Percentiles rank a stretch among this genome's conserved stretches.
Conservation (phyloP, 2,888 invertebrate species). For the Synergus japonicus region DNA sequence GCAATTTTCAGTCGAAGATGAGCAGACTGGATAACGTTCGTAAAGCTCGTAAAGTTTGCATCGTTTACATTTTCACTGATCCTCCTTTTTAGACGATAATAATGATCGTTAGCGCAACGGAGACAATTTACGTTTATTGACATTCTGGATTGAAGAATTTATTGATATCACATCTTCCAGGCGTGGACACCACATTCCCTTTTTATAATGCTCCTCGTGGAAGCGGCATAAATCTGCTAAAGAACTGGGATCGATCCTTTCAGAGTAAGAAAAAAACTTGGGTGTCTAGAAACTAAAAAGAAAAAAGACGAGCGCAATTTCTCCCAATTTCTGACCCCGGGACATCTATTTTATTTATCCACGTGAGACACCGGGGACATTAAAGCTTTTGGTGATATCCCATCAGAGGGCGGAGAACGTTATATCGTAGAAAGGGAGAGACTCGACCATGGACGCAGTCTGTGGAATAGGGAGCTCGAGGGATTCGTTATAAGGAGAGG, state of each 20-base stretch:
- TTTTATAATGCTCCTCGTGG: neutral
- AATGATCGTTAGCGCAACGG: neutral
- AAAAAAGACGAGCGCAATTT: conserved; percentile 69
- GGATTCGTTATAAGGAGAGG: conserved; percentile 45
- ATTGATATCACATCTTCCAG: neutral
- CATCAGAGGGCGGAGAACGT: conserved; percentile 41
- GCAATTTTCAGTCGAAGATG: conserved; percentile 26
- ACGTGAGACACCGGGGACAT: conserved; percentile 65
- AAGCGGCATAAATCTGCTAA: neutral
- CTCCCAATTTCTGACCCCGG: conserved; percentile 73
- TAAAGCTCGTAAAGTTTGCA: conserved; percentile 13
- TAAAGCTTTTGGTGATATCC: conserved; percentile 57
- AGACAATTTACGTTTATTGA: conserved; percentile 17
- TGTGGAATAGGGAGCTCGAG: conserved; percentile 44
- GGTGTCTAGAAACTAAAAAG: conserved; percentile 14
- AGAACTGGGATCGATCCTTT: neutral
- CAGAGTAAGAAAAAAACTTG: conserved; percentile 9
- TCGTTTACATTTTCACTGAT: conserved; percentile 17
- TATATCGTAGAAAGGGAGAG: conserved; percentile 50
- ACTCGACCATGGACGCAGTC: conserved; percentile 43
- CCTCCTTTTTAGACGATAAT: conserved; percentile 8
- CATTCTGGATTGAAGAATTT: neutral
- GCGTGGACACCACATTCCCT: neutral
- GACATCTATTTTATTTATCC: conserved; percentile 77
- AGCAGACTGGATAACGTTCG: neutral